A percentile compares a stretch with the other conserved stretches of the same genome.
Evolutionary conservation across 2,888 invertebrate species (phyloP).

Genomic region (Lucinisca nassula): DNA sequence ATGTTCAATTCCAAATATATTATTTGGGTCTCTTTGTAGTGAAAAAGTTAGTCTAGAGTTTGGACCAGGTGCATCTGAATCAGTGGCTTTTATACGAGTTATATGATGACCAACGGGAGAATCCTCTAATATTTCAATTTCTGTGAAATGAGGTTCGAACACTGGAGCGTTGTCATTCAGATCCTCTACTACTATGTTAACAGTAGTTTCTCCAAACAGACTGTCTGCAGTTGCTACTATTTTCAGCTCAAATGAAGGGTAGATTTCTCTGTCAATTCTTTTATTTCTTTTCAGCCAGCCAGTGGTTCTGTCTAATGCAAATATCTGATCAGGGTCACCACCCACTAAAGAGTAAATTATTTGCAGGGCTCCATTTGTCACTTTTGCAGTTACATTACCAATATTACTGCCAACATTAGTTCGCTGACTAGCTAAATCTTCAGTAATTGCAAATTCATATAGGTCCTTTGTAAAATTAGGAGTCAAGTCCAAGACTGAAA

Average conservation of each 20-base stretch:
- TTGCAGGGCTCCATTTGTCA: conserved; percentile 21
- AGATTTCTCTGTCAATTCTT: conserved; percentile 95
- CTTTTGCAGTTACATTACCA: conserved; percentile 90
- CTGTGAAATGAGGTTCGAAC: conserved; percentile 74
- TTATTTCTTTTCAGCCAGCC: conserved; percentile 94
- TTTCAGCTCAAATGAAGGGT: conserved; percentile 93
- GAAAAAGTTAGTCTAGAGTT: conserved; percentile 95
- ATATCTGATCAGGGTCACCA: conserved; percentile 94
- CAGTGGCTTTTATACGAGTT: conserved; percentile 95
- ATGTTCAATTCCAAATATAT: conserved; percentile 94
- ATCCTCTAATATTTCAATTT: conserved; percentile 94
- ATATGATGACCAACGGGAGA: conserved; percentile 98
- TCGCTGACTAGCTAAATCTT: conserved; percentile 92
- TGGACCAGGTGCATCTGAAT: conserved; percentile 94
- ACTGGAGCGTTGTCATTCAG: conserved; percentile 97
- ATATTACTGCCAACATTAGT: conserved; percentile 92
- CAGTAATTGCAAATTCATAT: conserved; percentile 94
- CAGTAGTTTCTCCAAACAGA: conserved; percentile 93
- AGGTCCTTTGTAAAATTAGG: conserved; percentile 89
- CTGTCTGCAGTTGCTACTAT: conserved; percentile 94
- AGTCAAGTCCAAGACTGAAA: conserved; percentile 70
- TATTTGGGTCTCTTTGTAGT: conserved; percentile 92
- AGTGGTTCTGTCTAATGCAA: conserved; percentile 93
- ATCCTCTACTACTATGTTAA: conserved; percentile 94
- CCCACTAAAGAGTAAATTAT: conserved; percentile 90